These are phyloP conservation scores for Sclerurus mexicanus DNA, from an alignment of 2,113 vertebrate genomes.

Conservation along the genomic window DNA sequence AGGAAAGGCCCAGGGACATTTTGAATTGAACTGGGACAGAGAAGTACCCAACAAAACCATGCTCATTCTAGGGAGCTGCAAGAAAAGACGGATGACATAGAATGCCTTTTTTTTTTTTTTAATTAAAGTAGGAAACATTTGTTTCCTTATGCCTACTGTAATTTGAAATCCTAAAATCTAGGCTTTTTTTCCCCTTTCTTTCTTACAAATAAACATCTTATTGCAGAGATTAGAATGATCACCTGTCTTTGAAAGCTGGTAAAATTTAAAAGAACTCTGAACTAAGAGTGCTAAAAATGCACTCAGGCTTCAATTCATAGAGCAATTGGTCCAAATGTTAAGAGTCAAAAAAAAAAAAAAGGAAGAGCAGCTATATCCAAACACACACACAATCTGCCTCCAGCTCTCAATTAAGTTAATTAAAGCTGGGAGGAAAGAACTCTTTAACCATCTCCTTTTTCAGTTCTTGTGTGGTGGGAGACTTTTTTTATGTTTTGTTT, in stretches of 20 bases:
- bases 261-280: background rate
- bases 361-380: background rate
- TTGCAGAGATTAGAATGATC: background rate
- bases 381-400: background rate
- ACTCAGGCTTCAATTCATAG: background rate
- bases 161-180: background rate
- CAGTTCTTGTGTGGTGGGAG: background rate
- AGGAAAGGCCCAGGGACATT: background rate
- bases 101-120: background rate
- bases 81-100: background rate
- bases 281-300: background rate
- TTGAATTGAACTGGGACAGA: background rate
- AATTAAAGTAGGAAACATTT: background rate
- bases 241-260: background rate
- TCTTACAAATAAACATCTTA: background rate
- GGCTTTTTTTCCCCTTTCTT: background rate
- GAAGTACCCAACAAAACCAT: background rate
- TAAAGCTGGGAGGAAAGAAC: background rate
- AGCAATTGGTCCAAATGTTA: background rate
- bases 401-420: background rate
- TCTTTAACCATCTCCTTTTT: background rate
- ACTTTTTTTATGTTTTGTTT: background rate
- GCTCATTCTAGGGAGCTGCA: background rate
- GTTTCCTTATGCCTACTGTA: background rate
- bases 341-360: background rate